Evolutionary conservation across 2,113 vertebrate genomes (phyloP).

Genomic region (Poecile atricapillus): DNA sequence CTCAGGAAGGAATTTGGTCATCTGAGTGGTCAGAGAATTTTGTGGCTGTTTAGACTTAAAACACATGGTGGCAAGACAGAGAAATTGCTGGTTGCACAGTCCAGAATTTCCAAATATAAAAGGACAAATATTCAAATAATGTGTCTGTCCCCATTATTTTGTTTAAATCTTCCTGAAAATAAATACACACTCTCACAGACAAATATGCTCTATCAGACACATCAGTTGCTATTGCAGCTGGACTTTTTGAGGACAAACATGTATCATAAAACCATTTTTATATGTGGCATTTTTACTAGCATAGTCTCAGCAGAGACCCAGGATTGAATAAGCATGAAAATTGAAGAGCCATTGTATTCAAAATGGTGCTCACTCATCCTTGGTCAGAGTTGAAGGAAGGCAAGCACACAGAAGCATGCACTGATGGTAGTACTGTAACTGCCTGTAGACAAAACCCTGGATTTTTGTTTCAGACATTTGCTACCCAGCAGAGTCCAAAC

Average conservation of each 20-base stretch:
- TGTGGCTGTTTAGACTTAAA: neutral
- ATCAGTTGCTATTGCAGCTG: neutral
- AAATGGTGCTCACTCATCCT: conserved; percentile 1
- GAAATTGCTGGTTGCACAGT: neutral
- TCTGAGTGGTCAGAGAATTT: neutral
- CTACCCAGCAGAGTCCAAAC: neutral
- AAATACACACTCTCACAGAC: neutral
- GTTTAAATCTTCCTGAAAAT: neutral
- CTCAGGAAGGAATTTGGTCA: neutral
- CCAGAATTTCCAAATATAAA: neutral
- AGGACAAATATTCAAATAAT: neutral
- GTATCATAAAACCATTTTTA: neutral
- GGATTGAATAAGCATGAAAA: conserved; percentile 3
- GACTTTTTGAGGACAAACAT: neutral
- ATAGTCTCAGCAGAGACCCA: neutral
- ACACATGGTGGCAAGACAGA: neutral
- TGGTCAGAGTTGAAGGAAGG: neutral
- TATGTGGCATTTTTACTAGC: neutral
- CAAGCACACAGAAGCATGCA: neutral
- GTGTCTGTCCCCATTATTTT: neutral
- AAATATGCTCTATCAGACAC: neutral
- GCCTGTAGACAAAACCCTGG: neutral
- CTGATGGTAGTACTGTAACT: neutral
- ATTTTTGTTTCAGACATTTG: neutral
- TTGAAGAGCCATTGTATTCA: neutral